These are phyloP conservation scores for Chalcis sispes DNA, from an alignment of 2,888 invertebrate species.

Conservation along the genomic window DNA sequence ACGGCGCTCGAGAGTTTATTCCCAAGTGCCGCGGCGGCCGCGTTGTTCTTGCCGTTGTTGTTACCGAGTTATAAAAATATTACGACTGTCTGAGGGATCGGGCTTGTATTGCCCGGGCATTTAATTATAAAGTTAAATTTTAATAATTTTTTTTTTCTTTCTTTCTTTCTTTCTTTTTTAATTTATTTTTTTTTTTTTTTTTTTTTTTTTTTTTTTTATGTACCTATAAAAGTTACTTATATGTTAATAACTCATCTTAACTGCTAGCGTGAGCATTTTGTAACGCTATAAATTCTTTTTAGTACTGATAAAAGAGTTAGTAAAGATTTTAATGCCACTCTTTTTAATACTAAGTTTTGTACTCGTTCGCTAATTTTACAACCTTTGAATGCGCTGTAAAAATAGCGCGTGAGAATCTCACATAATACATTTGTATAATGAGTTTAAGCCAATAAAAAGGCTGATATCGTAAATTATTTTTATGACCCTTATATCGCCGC, in stretches of 20 bases:
- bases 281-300: slow-evolving; percentile 59
- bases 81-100: slow-evolving; percentile 45
- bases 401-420: slow-evolving; percentile 50
- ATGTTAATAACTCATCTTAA: slow-evolving; percentile 55
- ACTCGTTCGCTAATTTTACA: slow-evolving; percentile 56
- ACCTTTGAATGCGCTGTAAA: slow-evolving; percentile 52
- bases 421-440: slow-evolving; percentile 54
- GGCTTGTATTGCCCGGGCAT: slow-evolving; percentile 30
- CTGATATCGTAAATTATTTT: slow-evolving; percentile 52
- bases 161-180: too few species aligned
- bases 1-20: slow-evolving; percentile 5
- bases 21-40: not conserved
- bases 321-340: slow-evolving; percentile 54
- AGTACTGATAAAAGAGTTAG: slow-evolving; percentile 58
- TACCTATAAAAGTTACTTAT: slow-evolving; percentile 53
- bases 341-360: slow-evolving; percentile 50
- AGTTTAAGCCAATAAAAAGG: slow-evolving; percentile 44
- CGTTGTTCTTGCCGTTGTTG: slow-evolving; percentile 21
- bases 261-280: slow-evolving; percentile 51
- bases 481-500: slow-evolving; percentile 63
- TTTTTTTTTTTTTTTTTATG: slow-evolving; percentile 30
- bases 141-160: slow-evolving; percentile 45
- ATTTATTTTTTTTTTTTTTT: slow-evolving; percentile 11
- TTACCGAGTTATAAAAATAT: slow-evolving; percentile 52
- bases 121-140: slow-evolving; percentile 58